Conservation (phyloP, 2,113 vertebrate genomes). For the Lonchura striata region DNA sequence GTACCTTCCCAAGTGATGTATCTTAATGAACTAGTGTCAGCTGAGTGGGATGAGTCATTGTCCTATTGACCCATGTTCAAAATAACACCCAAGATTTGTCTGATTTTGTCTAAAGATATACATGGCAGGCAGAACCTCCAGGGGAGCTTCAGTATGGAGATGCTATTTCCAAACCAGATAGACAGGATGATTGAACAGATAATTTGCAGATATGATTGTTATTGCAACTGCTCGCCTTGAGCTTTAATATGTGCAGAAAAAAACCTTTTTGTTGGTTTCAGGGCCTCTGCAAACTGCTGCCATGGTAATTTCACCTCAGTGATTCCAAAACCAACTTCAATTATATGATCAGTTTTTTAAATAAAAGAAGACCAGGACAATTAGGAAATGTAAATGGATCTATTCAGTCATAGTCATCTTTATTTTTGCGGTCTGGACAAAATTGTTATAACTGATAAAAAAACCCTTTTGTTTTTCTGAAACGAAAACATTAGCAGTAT, state of each 20-base stretch:
- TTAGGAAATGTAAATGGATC: background rate
- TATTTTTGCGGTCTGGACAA: background rate
- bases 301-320: background rate
- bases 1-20: background rate
- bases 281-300: background rate
- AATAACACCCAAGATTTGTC: background rate
- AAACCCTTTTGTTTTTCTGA: background rate
- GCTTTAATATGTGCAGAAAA: background rate
- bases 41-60: background rate
- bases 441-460: conserved; percentile 42
- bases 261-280: background rate
- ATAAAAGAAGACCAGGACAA: background rate
- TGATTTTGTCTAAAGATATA: background rate
- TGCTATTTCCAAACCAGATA: background rate
- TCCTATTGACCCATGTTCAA: background rate
- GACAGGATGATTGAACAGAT: background rate
- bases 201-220: background rate
- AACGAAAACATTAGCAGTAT: conserved; percentile 37
- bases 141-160: background rate
- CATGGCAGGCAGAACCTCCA: background rate
- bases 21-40: background rate
- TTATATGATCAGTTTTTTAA: background rate
- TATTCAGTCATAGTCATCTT: background rate
- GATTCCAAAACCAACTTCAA: background rate
- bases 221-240: background rate